A percentile compares a stretch with the other conserved stretches of the same genome.
These are phyloP conservation scores for Crotalus helleri DNA, from an alignment of 2,113 vertebrate genomes.

Conservation along the genomic window DNA sequence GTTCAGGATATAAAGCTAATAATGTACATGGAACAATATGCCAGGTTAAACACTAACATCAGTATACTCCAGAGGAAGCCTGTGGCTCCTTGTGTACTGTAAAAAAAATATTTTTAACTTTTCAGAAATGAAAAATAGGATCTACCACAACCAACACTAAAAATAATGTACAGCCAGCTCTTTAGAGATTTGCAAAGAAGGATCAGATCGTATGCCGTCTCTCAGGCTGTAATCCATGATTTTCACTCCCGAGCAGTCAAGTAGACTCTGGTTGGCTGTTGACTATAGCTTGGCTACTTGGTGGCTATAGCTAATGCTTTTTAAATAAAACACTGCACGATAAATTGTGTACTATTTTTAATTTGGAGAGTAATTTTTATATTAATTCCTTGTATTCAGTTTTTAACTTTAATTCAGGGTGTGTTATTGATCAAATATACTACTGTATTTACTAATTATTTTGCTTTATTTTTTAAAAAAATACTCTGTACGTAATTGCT, in stretches of 20 bases:
- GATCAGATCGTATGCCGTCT: conserved; percentile 4
- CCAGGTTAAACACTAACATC: not conserved
- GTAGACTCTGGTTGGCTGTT: not conserved
- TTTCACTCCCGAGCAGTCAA: not conserved
- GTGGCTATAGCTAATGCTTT: conserved; percentile 55
- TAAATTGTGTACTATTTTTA: conserved; percentile 69
- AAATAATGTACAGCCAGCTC: not conserved
- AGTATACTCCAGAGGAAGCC: conserved; percentile 41
- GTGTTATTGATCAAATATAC: conserved; percentile 84
- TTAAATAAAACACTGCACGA: conserved; percentile 84
- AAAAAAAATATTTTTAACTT: conserved; percentile 54
- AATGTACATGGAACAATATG: conserved; percentile 46
- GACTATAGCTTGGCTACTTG: not conserved
- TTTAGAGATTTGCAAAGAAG: not conserved
- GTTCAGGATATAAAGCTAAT: conserved; percentile 50
- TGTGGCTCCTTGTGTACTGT: conserved; percentile 53
- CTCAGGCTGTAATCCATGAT: conserved; percentile 17
- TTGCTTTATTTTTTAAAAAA: conserved; percentile 69
- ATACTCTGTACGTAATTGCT: conserved; percentile 72
- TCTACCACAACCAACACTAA: conserved; percentile 55
- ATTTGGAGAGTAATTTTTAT: conserved; percentile 71
- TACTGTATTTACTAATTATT: conserved; percentile 83
- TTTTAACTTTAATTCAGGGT: conserved; percentile 86
- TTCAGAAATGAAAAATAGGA: conserved; percentile 37
- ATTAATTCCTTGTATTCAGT: conserved; percentile 68